phyloP scores from a whole-genome alignment of 2,888 invertebrate genomes.

The Dryococelus australis region DNA sequence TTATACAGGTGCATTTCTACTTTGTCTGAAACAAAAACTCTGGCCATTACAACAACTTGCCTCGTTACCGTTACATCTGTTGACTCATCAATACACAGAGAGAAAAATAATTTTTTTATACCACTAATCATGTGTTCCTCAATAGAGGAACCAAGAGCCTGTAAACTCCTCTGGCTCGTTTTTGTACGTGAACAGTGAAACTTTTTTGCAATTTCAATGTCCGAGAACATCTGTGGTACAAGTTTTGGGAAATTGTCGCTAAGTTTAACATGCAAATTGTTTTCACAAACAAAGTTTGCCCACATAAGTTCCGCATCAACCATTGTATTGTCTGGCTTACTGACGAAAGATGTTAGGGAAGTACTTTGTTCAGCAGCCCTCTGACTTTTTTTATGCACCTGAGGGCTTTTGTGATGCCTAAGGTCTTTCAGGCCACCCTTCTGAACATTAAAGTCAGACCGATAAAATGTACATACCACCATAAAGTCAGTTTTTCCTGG shows the following conservation, averaged over 20 bases:
- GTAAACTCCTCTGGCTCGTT: slow-evolving; percentile 4
- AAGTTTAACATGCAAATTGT: slow-evolving; percentile 23
- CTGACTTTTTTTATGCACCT: not conserved
- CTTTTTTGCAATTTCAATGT: slow-evolving; percentile 23
- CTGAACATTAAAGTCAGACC: not conserved
- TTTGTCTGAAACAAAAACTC: not conserved
- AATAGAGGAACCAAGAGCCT: slow-evolving; percentile 11
- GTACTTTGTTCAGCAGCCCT: slow-evolving; percentile 5
- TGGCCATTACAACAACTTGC: not conserved
- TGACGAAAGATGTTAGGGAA: not conserved
- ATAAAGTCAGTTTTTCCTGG: not conserved
- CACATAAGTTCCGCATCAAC: not conserved
- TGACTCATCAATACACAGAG: not conserved
- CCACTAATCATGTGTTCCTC: not conserved
- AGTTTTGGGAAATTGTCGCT: slow-evolving; percentile 29
- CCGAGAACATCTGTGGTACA: slow-evolving; percentile 5
- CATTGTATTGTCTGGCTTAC: not conserved
- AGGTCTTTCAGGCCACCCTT: not conserved
- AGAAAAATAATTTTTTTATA: not conserved
- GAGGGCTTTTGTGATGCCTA: not conserved
- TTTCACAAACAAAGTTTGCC: slow-evolving; percentile 19
- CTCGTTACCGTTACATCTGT: not conserved
- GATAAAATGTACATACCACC: not conserved
- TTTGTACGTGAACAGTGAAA: not conserved
- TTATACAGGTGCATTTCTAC: slow-evolving; percentile 20